Percentiles rank a stretch among this genome's conserved stretches.
Conservation (phyloP, 2,888 invertebrate genomes). For the Hemicrepidius hirtus region DNA sequence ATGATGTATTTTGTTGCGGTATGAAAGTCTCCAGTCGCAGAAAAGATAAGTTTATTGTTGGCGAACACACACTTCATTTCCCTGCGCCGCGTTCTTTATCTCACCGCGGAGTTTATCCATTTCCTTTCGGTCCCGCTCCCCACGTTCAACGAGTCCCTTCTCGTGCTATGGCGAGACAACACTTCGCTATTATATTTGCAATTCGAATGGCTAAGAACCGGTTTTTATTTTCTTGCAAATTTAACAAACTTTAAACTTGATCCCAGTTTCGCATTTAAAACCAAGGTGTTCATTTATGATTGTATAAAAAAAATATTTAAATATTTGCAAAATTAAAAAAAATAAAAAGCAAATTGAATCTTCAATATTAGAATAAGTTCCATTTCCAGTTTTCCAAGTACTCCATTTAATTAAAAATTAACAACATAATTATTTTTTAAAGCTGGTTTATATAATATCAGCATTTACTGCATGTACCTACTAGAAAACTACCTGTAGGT, state of each 20-base stretch:
- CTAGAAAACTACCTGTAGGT: too few species aligned
- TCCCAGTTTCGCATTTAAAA: not conserved
- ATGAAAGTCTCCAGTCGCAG: constrained; percentile 69
- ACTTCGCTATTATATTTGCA: constrained; percentile 68
- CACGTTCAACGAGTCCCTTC: constrained; percentile 51
- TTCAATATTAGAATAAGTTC: too few species aligned
- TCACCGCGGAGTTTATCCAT: constrained; percentile 71
- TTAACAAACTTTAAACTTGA: constrained; percentile 33
- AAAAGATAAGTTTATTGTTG: constrained; percentile 72
- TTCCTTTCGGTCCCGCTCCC: constrained; percentile 67
- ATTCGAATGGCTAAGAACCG: constrained; percentile 65
- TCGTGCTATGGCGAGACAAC: constrained; percentile 61
- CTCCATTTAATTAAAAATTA: too few species aligned
- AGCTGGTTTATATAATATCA: too few species aligned
- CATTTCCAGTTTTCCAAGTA: too few species aligned
- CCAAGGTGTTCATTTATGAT: too few species aligned
- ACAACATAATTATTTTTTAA: too few species aligned
- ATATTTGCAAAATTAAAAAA: too few species aligned
- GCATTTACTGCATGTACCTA: too few species aligned
- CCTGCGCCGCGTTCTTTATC: constrained; percentile 70
- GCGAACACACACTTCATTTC: constrained; percentile 71
- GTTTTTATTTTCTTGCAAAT: constrained; percentile 47
- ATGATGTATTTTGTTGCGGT: constrained; percentile 70
- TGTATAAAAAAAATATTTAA: too few species aligned
- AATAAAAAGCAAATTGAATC: too few species aligned